These are phyloP conservation scores for Trypoxylus dichotomus DNA, from an alignment of 1,140 invertebrate species.

Conservation along the genomic window DNA sequence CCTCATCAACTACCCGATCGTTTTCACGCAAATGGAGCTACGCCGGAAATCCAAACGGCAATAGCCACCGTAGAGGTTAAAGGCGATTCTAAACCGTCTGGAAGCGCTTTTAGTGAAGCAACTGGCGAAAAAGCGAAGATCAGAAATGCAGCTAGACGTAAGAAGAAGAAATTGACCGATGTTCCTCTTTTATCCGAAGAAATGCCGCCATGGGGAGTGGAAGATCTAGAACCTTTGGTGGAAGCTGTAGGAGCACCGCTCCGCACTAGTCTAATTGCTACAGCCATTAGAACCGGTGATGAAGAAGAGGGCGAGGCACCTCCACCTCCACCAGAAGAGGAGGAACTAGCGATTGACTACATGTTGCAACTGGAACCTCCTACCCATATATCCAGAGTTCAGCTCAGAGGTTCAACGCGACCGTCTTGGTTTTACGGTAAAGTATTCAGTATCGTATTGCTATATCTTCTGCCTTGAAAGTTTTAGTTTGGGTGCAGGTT, in stretches of 20 bases:
- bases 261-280: slow-evolving; percentile 33
- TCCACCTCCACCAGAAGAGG: slow-evolving; percentile 32
- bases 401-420: slow-evolving; percentile 45
- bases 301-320: slow-evolving; percentile 8
- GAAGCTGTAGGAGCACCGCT: slow-evolving; percentile 46
- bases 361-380: slow-evolving; percentile 40
- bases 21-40: slow-evolving; percentile 31
- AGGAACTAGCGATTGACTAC: slow-evolving; percentile 44
- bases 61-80: not conserved
- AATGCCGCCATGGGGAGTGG: slow-evolving; percentile 42
- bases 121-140: not conserved
- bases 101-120: not conserved
- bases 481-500: no score
- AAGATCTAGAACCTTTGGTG: slow-evolving; percentile 30
- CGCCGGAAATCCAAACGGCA: slow-evolving; percentile 1
- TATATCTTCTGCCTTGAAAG: no score
- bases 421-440: slow-evolving; percentile 50
- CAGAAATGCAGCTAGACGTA: slow-evolving; percentile 27
- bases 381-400: slow-evolving; percentile 41
- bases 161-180: not conserved
- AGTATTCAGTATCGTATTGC: not conserved
- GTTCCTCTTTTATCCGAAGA: slow-evolving; percentile 39
- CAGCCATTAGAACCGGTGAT: slow-evolving; percentile 37
- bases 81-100: not conserved
- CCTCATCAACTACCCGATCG: slow-evolving; percentile 38